These are phyloP conservation scores for Bungarus multicinctus DNA, from an alignment of 2,113 vertebrate genomes.

Conservation along the genomic window DNA sequence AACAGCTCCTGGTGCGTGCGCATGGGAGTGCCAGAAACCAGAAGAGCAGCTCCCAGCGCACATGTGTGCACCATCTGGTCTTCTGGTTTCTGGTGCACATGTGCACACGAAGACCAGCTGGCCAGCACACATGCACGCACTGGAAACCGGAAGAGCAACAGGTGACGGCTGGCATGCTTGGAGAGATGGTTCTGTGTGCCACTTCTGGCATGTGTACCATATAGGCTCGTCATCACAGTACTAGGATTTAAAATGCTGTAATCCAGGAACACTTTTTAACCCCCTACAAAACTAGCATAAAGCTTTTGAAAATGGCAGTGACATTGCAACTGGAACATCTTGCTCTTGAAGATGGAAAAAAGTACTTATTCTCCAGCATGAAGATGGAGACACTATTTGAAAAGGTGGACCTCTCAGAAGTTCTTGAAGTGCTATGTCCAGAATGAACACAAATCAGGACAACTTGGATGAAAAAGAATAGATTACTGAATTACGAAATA, in stretches of 20 bases:
- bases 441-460: neutral
- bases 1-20: too few relatives aligned
- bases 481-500: neutral
- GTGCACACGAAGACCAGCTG: too few relatives aligned
- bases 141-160: too few relatives aligned
- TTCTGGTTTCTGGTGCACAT: too few relatives aligned
- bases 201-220: too few relatives aligned
- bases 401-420: neutral
- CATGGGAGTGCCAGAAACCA: too few relatives aligned
- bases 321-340: neutral
- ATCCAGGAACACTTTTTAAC: neutral
- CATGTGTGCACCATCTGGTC: too few relatives aligned
- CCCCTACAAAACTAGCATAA: neutral
- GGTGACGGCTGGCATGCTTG: too few relatives aligned
- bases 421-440: neutral
- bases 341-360: neutral
- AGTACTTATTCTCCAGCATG: neutral
- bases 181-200: too few relatives aligned
- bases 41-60: too few relatives aligned
- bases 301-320: neutral
- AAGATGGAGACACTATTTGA: neutral
- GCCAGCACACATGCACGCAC: too few relatives aligned
- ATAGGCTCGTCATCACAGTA: neutral
- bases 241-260: neutral
- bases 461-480: neutral